These are phyloP conservation scores for Planococcus citri DNA, from an alignment of 1,140 invertebrate genomes.

Conservation along the genomic window DNA sequence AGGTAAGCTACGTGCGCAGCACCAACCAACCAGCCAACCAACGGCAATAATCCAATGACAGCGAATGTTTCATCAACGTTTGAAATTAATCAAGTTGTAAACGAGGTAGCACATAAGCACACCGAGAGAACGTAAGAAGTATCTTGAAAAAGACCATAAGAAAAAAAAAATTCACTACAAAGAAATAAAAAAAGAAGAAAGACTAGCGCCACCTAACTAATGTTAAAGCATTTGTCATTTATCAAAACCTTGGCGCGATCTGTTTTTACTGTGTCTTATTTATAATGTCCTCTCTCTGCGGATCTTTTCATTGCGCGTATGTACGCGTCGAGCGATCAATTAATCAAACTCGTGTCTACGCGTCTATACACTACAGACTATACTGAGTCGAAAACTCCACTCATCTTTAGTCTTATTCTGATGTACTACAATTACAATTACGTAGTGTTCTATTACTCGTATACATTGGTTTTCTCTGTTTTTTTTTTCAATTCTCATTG, in stretches of 20 bases:
- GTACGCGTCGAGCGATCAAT: background rate
- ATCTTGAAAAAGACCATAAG: too few relatives aligned
- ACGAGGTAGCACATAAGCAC: background rate
- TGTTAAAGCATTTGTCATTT: background rate
- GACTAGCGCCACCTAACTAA: background rate
- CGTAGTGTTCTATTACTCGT: too few relatives aligned
- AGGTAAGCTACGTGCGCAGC: too few relatives aligned
- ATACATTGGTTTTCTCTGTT: too few relatives aligned
- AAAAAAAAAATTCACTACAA: background rate
- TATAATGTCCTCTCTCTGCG: background rate
- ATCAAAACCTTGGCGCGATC: background rate
- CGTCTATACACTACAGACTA: too few relatives aligned
- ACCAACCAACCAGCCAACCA: too few relatives aligned
- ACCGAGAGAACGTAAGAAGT: too few relatives aligned
- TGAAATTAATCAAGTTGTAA: slow-evolving; percentile 4
- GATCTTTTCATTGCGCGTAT: background rate
- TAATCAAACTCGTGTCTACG: background rate
- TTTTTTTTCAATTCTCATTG: too few relatives aligned
- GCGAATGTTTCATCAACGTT: background rate
- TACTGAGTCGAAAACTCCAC: too few relatives aligned
- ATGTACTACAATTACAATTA: too few relatives aligned
- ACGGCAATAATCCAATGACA: background rate
- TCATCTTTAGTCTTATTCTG: too few relatives aligned
- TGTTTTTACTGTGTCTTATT: background rate
- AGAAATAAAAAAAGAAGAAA: background rate